These are phyloP conservation scores for Zaprionus ghesquierei DNA, from an alignment of 1,140 invertebrate genomes.

Conservation along the genomic window DNA sequence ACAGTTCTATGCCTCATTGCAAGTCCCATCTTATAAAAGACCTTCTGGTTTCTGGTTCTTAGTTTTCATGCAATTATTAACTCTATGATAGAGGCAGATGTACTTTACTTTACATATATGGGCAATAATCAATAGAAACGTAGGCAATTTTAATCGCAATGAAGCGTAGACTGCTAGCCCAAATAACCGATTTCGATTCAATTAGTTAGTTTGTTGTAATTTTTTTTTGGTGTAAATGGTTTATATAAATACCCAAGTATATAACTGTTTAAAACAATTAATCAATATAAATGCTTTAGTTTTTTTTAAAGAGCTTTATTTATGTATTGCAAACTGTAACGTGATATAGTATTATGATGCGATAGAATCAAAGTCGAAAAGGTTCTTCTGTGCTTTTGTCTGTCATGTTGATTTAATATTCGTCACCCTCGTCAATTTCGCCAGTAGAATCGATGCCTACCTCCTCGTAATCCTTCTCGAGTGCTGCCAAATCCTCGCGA, in stretches of 20 bases:
- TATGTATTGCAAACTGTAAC: neutral
- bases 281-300: neutral
- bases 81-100: neutral
- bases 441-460: conserved; percentile 86
- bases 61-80: no score
- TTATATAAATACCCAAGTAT: neutral
- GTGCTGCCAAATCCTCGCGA: conserved; percentile 91
- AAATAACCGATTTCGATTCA: neutral
- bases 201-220: neutral
- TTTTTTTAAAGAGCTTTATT: neutral
- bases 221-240: neutral
- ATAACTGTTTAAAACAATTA: neutral
- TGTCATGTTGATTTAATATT: conserved; percentile 81
- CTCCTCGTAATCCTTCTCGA: conserved; percentile 90
- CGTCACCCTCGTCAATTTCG: conserved; percentile 84
- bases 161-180: neutral
- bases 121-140: neutral
- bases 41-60: neutral
- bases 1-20: no score
- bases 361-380: neutral
- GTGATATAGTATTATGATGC: neutral
- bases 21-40: neutral
- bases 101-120: neutral
- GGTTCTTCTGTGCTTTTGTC: neutral
- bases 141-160: neutral